These are phyloP conservation scores for Ambastaia sidthimunki DNA, from an alignment of 2,797 vertebrate species.

Conservation along the genomic window DNA sequence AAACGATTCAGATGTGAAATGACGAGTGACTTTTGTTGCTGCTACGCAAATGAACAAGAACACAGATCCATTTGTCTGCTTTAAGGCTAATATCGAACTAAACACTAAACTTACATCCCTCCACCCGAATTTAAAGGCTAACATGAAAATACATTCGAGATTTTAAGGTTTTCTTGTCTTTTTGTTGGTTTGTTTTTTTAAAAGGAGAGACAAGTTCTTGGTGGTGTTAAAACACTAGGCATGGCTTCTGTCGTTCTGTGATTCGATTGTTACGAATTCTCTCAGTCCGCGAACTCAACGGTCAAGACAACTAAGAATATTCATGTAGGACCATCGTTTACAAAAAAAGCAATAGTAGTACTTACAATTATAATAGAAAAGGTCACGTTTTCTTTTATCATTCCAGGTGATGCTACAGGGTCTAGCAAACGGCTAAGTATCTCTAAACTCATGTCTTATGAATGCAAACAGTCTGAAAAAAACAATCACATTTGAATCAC, in stretches of 20 bases:
- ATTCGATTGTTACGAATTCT: constrained; percentile 1
- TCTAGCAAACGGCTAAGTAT: constrained; percentile 73
- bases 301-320: constrained; percentile 15
- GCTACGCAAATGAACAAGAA: constrained; percentile 58
- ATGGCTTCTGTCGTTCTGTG: constrained; percentile 17
- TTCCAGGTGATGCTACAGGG: constrained; percentile 75
- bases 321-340: constrained; percentile 38
- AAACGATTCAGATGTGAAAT: constrained; percentile 20
- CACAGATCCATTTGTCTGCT: constrained; percentile 67
- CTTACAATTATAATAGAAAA: constrained; percentile 73
- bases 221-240: constrained; percentile 26
- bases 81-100: constrained; percentile 76
- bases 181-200: constrained; percentile 24
- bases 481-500: constrained; percentile 60
- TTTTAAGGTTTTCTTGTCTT: constrained; percentile 54
- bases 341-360: constrained; percentile 68
- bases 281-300: constrained; percentile 22
- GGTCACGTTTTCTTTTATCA: constrained; percentile 69
- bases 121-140: constrained; percentile 72
- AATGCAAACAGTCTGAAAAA: constrained; percentile 63
- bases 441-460: constrained; percentile 68
- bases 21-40: constrained; percentile 15
- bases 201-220: constrained; percentile 60
- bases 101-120: constrained; percentile 61
- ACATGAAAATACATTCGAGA: constrained; percentile 81